phyloP scores from a whole-genome alignment of 23 tunicate species.

The Halocynthia roretzi region DNA sequence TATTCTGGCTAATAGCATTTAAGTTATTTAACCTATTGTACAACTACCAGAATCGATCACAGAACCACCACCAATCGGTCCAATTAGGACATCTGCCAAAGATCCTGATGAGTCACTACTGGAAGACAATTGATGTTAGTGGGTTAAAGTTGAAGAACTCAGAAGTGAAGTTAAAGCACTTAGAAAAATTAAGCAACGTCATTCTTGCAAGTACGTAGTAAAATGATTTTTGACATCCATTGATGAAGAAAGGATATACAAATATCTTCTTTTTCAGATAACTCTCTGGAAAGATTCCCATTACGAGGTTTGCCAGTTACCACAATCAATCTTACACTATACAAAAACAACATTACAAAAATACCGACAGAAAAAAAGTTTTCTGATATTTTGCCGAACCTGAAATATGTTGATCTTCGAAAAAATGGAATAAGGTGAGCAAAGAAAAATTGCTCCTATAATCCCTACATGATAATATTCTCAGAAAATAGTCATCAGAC shows the following conservation, averaged over 20 bases:
- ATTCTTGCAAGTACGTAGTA: not conserved
- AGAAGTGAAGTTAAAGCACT: not conserved
- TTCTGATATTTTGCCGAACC: slow-evolving; percentile 17
- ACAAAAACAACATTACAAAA: slow-evolving; percentile 28
- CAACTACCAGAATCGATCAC: too few species aligned
- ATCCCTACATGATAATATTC: too few species aligned
- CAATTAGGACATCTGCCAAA: not conserved
- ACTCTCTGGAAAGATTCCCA: slow-evolving; percentile 36
- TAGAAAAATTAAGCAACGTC: not conserved
- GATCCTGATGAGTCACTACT: not conserved
- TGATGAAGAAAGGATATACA: not conserved
- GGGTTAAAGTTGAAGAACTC: not conserved
- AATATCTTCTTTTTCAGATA: slow-evolving; percentile 40
- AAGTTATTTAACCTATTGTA: too few species aligned
- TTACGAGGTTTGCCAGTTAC: slow-evolving; percentile 24
- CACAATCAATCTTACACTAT: slow-evolving; percentile 18
- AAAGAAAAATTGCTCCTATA: not conserved
- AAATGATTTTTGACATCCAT: not conserved
- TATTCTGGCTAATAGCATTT: too few species aligned
- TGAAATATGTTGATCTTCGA: slow-evolving; percentile 52
- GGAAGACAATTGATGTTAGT: not conserved
- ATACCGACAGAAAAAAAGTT: slow-evolving; percentile 28
- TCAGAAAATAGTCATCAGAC: too few species aligned
- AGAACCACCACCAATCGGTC: too few species aligned
- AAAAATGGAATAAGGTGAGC: slow-evolving; percentile 43